Evolutionary conservation across 2,888 invertebrate species (phyloP).

Genomic region (Mylabris sibirica): DNA sequence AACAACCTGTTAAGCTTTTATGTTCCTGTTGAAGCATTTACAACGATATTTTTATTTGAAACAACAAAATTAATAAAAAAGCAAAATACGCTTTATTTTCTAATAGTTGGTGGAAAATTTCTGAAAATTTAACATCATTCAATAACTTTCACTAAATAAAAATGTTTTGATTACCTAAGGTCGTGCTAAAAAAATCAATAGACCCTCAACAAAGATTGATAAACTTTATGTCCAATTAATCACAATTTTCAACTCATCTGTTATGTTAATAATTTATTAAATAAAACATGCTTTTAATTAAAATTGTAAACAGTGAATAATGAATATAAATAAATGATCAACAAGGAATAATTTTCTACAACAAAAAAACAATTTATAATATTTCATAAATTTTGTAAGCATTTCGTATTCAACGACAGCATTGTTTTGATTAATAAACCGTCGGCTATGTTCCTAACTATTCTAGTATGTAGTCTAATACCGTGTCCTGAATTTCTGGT

Average conservation of each 20-base stretch:
- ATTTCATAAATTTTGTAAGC: background rate
- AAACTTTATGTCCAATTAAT: conserved; percentile 6
- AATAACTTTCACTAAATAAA: background rate
- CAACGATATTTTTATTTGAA: background rate
- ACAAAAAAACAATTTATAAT: background rate
- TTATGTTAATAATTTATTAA: background rate
- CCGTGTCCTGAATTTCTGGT: conserved; percentile 1
- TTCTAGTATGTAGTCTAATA: background rate
- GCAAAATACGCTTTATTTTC: too few relatives aligned
- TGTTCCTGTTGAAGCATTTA: background rate
- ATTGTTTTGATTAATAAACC: conserved; percentile 11
- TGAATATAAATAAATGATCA: background rate
- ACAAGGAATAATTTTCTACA: background rate
- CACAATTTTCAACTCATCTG: conserved; percentile 1
- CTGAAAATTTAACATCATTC: background rate
- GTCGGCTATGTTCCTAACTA: background rate
- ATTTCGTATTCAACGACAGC: background rate
- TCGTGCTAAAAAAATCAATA: background rate
- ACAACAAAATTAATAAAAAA: background rate
- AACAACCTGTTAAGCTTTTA: conserved; percentile 1
- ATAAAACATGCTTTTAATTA: background rate
- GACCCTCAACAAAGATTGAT: background rate
- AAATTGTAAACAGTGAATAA: background rate
- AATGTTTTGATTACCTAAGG: background rate
- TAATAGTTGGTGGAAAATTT: background rate